Percentiles rank a stretch among this genome's conserved stretches.
These are phyloP conservation scores for Electrophaes corylata DNA, from an alignment of 2,888 invertebrate species.

Conservation along the genomic window DNA sequence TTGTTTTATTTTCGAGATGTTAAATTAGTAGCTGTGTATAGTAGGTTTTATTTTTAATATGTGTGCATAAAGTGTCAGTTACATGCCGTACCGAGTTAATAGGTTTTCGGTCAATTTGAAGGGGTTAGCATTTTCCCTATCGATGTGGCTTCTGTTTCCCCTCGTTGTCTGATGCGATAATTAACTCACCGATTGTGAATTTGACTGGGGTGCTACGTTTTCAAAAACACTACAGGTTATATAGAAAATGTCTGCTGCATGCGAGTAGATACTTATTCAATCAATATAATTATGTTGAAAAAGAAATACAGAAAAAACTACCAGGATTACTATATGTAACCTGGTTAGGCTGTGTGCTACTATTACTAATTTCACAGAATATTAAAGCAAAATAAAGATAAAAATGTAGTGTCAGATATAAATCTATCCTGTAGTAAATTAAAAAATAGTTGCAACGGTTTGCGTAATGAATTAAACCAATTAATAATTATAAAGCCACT, in stretches of 20 bases:
- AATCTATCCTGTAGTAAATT: not conserved
- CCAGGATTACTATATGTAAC: too few relatives aligned
- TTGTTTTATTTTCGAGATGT: conserved; percentile 16
- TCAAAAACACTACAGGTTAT: conserved; percentile 2
- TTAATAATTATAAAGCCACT: conserved; percentile 8
- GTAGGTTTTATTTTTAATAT: conserved; percentile 13
- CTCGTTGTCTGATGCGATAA: conserved; percentile 19
- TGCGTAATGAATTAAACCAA: not conserved
- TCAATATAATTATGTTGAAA: too few relatives aligned
- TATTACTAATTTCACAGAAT: too few relatives aligned
- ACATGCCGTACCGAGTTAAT: conserved; percentile 24
- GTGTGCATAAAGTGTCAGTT: conserved; percentile 18
- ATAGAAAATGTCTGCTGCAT: too few relatives aligned
- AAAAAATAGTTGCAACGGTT: not conserved
- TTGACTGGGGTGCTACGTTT: conserved; percentile 1
- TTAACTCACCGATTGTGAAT: conserved; percentile 22
- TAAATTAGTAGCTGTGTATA: conserved; percentile 27
- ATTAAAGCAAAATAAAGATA: too few relatives aligned
- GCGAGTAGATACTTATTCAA: too few relatives aligned
- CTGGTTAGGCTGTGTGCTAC: too few relatives aligned
- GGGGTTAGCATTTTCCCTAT: conserved; percentile 27
- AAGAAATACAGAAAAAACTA: too few relatives aligned
- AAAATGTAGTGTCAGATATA: not conserved
- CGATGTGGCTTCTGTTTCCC: conserved; percentile 22
- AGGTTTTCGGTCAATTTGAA: conserved; percentile 27